phyloP scores from a whole-genome alignment of 2,797 vertebrate species.

The Sebastes hopkinsi region DNA sequence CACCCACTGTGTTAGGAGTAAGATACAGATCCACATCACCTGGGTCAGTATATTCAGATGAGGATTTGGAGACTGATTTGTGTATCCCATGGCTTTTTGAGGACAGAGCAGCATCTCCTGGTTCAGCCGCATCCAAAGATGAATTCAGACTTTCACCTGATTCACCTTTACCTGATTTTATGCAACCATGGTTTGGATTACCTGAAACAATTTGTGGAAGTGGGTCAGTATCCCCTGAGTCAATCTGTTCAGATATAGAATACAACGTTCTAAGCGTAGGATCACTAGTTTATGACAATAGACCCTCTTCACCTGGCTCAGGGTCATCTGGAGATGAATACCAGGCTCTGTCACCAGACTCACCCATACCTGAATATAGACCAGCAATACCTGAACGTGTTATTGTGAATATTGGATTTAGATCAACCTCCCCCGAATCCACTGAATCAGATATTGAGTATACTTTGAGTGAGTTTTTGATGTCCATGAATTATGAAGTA shows the following conservation, averaged over 20 bases:
- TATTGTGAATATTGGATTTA: slow-evolving; percentile 49
- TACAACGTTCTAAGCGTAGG: slow-evolving; percentile 44
- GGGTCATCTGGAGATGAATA: slow-evolving; percentile 46
- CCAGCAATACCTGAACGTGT: slow-evolving; percentile 5
- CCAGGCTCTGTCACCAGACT: slow-evolving; percentile 60
- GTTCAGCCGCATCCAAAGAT: slow-evolving; percentile 28
- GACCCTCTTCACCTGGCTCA: slow-evolving; percentile 58
- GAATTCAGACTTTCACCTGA: slow-evolving; percentile 47
- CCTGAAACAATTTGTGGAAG: slow-evolving; percentile 25
- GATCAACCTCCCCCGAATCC: slow-evolving; percentile 63
- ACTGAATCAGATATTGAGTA: slow-evolving; percentile 62
- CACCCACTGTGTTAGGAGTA: background rate
- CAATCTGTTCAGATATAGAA: slow-evolving; percentile 69
- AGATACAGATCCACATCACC: slow-evolving; percentile 35
- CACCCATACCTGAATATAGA: slow-evolving; percentile 55
- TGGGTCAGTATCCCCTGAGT: slow-evolving; percentile 67
- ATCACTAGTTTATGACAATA: slow-evolving; percentile 31
- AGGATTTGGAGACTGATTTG: slow-evolving; percentile 42
- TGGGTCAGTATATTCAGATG: slow-evolving; percentile 36
- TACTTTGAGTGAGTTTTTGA: slow-evolving; percentile 45
- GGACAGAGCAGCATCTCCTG: slow-evolving; percentile 52
- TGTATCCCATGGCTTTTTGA: slow-evolving; percentile 42
- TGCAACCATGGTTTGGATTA: background rate
- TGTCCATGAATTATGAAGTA: slow-evolving; percentile 14
- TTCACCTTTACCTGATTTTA: slow-evolving; percentile 59